Evolutionary conservation across 2,113 vertebrate genomes (phyloP), one percentile per base, ranked within the genome.

Genomic region (Dinomys branickii): DNA sequence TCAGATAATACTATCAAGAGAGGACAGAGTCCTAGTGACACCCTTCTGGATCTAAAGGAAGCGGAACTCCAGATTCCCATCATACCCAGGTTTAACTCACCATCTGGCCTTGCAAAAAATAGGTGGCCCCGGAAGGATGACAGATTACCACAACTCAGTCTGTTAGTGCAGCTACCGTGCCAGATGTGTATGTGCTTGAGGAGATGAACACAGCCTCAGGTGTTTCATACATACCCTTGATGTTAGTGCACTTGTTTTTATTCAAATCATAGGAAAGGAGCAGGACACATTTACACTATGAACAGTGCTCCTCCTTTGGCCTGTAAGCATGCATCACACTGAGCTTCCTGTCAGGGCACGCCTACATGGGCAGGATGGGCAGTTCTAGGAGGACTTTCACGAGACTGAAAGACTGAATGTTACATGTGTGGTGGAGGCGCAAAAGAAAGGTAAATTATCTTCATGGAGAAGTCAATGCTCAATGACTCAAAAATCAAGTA

Each of bases 161-260:
- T 61, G 1, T 75, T 94, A 80, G 67, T 38, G 28, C 61, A 87
- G 93, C 85, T 94, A 88, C 83, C 22, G 1, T 63, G 16, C 67
- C 73, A 95, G 59, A 73, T 94, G 81, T 85, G 0, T 71, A 22
- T 96, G 75, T 88, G 65, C 54, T 77, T 65, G n/a, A 85, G 67
- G 3, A 71, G 50, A 92, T 38, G 38, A 56, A 90, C 61, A 85
- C 14, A 77, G 85, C 85, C 38, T 92, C 8, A 1, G 54, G 75
- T 94, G 56, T 69, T 87, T 14, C 20, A 58, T 88, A 56, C 5
- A 1, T 30, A 50, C 75, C 78, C 22, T 19, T 63, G 88, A 94
- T 50, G 88, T 82, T 65, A 52, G 69, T 67, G 44, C 54, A 85
- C 61, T 35, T 30, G 44, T 96, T 61, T 91, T 82, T 89, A 82